These are phyloP conservation scores for Lasioglossum villosulum DNA, from an alignment of 2,888 invertebrate genomes.

Conservation along the genomic window DNA sequence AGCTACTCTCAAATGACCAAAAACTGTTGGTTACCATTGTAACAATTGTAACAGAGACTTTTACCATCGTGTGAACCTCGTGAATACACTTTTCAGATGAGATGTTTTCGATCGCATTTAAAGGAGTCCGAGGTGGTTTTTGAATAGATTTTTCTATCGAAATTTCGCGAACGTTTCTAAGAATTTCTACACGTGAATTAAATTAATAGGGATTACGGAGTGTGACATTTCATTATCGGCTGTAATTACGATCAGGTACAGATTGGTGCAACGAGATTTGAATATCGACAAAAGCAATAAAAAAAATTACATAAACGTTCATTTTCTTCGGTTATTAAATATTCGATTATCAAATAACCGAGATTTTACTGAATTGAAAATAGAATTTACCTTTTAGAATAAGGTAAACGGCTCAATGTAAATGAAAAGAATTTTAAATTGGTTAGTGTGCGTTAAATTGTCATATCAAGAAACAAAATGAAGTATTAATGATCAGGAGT, in stretches of 20 bases:
- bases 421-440: neutral
- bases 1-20: constrained; percentile 61
- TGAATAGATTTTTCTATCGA: constrained; percentile 66
- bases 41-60: constrained; percentile 40
- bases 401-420: neutral
- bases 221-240: constrained; percentile 27
- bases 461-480: neutral
- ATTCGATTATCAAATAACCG: neutral
- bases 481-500: neutral
- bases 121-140: constrained; percentile 42
- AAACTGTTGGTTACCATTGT: constrained; percentile 41
- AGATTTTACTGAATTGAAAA: neutral
- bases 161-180: constrained; percentile 57
- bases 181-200: constrained; percentile 39
- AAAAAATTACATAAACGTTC: neutral
- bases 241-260: constrained; percentile 14
- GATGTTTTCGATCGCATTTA: constrained; percentile 53
- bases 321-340: neutral
- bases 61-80: constrained; percentile 22
- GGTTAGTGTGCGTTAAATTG: neutral
- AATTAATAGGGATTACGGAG: constrained; percentile 24
- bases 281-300: neutral
- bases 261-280: neutral
- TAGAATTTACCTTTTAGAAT: neutral
- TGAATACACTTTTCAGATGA: constrained; percentile 39